These are phyloP conservation scores for Aspidiotus destructor DNA, from an alignment of 2,888 invertebrate genomes.

Conservation along the genomic window DNA sequence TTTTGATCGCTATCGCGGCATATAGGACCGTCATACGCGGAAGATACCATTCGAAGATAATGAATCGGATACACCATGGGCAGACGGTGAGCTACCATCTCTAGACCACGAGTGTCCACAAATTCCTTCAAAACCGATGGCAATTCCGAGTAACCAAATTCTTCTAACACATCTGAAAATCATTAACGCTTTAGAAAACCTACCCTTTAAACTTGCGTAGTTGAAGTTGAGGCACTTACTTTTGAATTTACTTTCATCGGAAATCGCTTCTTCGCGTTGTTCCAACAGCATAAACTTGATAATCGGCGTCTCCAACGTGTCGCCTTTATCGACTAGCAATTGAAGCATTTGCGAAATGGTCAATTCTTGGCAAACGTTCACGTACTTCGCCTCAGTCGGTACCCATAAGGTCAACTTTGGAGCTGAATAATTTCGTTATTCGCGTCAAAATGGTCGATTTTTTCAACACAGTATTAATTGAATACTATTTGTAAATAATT, in stretches of 20 bases:
- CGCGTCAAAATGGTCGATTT: too few species aligned
- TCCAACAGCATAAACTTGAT: slow-evolving; percentile 26
- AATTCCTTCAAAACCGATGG: slow-evolving; percentile 58
- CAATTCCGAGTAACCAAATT: slow-evolving; percentile 27
- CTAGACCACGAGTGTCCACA: slow-evolving; percentile 77
- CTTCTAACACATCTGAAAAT: slow-evolving; percentile 19
- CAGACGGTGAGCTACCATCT: slow-evolving; percentile 75
- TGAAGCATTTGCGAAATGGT: slow-evolving; percentile 28
- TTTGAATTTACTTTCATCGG: slow-evolving; percentile 22
- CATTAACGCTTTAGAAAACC: neutral
- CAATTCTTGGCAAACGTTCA: slow-evolving; percentile 23
- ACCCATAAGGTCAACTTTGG: slow-evolving; percentile 21
- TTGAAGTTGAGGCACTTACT: slow-evolving; percentile 2
- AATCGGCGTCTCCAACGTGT: slow-evolving; percentile 19
- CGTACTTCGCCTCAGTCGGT: slow-evolving; percentile 21
- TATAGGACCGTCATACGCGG: slow-evolving; percentile 19
- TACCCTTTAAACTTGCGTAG: neutral
- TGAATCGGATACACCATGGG: slow-evolving; percentile 57
- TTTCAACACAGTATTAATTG: too few species aligned
- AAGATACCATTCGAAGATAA: slow-evolving; percentile 27
- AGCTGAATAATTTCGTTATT: slow-evolving; percentile 1
- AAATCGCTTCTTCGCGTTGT: slow-evolving; percentile 21
- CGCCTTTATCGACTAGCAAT: slow-evolving; percentile 20
- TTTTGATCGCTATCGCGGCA: slow-evolving; percentile 47
- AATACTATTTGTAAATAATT: too few species aligned